These are phyloP conservation scores for Coenobita brevimanus DNA, from an alignment of 1,140 invertebrate genomes.

Conservation along the genomic window DNA sequence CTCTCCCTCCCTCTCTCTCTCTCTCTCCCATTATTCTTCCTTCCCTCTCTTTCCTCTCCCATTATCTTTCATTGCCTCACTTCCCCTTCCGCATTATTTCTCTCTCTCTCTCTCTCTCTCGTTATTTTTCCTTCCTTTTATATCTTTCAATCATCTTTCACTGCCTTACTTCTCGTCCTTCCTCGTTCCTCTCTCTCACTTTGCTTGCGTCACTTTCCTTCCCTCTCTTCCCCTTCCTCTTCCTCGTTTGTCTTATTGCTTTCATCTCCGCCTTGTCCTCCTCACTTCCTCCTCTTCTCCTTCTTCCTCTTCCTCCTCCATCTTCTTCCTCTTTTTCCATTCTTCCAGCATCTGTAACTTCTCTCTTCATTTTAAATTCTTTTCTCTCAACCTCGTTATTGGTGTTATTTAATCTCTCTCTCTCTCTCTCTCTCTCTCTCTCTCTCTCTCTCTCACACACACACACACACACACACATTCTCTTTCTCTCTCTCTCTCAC, in stretches of 20 bases:
- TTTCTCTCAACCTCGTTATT: not conserved
- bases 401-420: no score
- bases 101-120: not conserved
- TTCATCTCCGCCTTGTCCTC: not conserved
- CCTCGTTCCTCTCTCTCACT: no score
- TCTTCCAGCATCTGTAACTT: not conserved
- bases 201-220: not conserved
- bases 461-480: constrained; percentile 1
- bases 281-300: not conserved
- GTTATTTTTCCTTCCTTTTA: not conserved
- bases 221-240: not conserved
- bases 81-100: not conserved
- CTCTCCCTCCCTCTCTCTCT: not conserved
- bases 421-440: not conserved
- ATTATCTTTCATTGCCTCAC: not conserved
- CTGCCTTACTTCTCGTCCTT: not conserved
- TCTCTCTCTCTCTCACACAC: not conserved
- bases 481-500: no score
- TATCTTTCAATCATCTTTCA: not conserved
- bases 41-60: not conserved
- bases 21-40: not conserved
- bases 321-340: not conserved
- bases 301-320: not conserved
- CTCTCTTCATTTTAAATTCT: not conserved
- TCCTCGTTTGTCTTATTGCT: no score